Conservation (phyloP, 2,888 invertebrate species). For the Trissolcus brochymenae region DNA sequence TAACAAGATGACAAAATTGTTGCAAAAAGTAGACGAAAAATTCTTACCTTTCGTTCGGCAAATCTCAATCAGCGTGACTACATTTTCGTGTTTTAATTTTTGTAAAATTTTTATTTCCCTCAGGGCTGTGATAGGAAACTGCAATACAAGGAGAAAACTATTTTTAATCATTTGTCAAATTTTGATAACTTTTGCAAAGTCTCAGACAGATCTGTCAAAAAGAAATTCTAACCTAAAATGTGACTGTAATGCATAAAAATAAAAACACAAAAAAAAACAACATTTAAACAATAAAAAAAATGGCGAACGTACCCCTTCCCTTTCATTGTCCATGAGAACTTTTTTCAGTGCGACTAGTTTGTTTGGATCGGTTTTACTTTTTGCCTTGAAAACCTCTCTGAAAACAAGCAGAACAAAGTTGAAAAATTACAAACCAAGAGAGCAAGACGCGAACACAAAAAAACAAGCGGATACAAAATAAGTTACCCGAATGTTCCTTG, state of each 20-base stretch:
- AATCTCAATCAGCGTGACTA: slow-evolving; percentile 84
- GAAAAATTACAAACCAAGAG: too few species aligned
- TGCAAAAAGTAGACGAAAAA: not conserved
- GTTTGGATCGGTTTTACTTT: slow-evolving; percentile 89
- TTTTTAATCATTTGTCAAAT: not conserved
- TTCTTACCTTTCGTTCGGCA: slow-evolving; percentile 11
- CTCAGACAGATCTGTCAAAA: not conserved
- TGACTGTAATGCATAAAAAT: not conserved
- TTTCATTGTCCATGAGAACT: slow-evolving; percentile 99
- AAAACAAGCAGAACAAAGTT: slow-evolving; percentile 1
- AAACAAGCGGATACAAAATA: not conserved
- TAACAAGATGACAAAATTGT: not conserved
- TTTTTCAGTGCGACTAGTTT: slow-evolving; percentile 99
- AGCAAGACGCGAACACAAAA: not conserved
- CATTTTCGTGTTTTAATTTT: slow-evolving; percentile 11
- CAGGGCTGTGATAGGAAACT: slow-evolving; percentile 97
- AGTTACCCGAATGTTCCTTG: slow-evolving; percentile 97
- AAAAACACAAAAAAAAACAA: not conserved
- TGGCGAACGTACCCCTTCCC: slow-evolving; percentile 87
- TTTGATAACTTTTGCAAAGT: not conserved
- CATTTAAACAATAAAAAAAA: not conserved
- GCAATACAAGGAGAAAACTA: slow-evolving; percentile 30
- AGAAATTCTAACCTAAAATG: slow-evolving; percentile 7
- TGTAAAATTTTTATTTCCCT: slow-evolving; percentile 16
- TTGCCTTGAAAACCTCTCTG: slow-evolving; percentile 95